phyloP scores from a whole-genome alignment of 2,113 vertebrate species.

The Phyllostomus discolor region DNA sequence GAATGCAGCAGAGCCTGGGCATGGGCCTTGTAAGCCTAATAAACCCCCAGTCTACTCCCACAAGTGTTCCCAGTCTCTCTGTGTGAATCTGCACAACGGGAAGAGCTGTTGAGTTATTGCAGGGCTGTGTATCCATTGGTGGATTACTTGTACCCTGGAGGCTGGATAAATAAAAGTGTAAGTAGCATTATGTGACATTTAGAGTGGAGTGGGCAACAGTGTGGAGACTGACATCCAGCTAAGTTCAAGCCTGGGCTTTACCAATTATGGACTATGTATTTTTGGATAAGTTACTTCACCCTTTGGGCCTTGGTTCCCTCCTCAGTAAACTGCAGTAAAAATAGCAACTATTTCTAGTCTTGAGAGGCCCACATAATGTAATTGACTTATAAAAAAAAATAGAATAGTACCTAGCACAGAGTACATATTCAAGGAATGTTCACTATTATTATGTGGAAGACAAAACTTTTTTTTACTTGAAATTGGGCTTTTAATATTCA shows the following conservation, averaged over 20 bases:
- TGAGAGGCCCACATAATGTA: neutral
- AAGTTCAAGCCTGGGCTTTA: neutral
- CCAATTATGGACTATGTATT: neutral
- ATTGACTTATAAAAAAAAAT: neutral
- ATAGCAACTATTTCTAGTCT: neutral
- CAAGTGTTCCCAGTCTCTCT: neutral
- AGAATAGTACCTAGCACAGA: neutral
- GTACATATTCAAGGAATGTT: neutral
- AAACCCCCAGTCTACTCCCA: too few relatives aligned
- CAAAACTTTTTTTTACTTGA: neutral
- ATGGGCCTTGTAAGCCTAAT: neutral
- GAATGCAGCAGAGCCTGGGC: neutral
- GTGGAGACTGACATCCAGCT: neutral
- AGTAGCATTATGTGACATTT: fast-evolving
- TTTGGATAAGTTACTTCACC: neutral
- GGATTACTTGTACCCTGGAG: fast-evolving
- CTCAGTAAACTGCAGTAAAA: neutral
- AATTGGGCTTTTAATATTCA: neutral
- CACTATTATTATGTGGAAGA: neutral
- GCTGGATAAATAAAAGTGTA: neutral
- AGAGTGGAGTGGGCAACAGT: neutral
- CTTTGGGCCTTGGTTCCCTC: neutral
- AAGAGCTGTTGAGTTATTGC: neutral
- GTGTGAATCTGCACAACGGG: neutral
- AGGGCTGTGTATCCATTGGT: neutral